phyloP scores from a whole-genome alignment of 2,113 vertebrate species.

The Willisornis vidua region DNA sequence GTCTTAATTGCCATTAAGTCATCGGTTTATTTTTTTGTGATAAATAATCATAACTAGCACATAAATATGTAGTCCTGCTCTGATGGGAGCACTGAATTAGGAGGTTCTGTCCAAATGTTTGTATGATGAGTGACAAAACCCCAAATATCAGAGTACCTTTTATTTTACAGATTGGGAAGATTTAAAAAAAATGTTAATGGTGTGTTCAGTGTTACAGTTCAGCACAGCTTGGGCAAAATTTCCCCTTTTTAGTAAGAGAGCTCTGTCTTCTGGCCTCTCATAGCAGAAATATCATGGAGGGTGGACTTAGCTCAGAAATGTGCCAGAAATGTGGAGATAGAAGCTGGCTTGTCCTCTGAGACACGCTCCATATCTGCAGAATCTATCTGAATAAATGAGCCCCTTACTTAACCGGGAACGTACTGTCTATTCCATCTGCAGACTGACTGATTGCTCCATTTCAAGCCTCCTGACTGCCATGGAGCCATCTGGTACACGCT shows the following conservation, averaged over 20 bases:
- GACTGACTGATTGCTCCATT: conserved; percentile 75
- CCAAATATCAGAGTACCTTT: neutral
- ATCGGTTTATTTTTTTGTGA: neutral
- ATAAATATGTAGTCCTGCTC: neutral
- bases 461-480: conserved; percentile 77
- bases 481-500: conserved; percentile 73
- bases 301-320: conserved; percentile 44
- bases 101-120: neutral
- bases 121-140: neutral
- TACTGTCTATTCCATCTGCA: conserved; percentile 75
- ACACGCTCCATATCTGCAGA: conserved; percentile 64
- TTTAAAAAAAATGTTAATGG: neutral
- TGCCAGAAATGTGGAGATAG: conserved; percentile 54
- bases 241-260: neutral
- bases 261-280: neutral
- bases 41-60: neutral
- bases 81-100: neutral
- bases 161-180: neutral
- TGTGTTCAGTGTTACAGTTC: neutral
- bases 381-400: conserved; percentile 75
- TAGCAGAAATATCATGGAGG: neutral
- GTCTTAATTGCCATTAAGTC: neutral
- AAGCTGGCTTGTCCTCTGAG: conserved; percentile 60
- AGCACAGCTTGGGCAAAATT: neutral
- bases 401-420: conserved; percentile 74